Percentiles rank a stretch among this genome's conserved stretches.
phyloP scores from a whole-genome alignment of 2,888 invertebrate species.

The Apodemia hepburni region DNA sequence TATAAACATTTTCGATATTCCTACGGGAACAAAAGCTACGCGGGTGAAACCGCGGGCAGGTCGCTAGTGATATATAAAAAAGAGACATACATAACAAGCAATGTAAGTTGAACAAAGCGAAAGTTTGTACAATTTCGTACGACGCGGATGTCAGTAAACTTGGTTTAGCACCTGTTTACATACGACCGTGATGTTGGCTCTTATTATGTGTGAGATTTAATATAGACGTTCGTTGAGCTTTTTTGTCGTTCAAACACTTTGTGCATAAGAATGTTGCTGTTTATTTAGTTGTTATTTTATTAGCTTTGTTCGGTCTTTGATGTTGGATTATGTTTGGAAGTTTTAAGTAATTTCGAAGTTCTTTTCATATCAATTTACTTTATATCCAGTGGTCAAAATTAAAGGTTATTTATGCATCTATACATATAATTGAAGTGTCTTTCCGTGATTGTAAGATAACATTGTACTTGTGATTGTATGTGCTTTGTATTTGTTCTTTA shows the following conservation, averaged over 20 bases:
- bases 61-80: too few species aligned
- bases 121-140: constrained; percentile 36
- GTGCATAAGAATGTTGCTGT: constrained; percentile 42
- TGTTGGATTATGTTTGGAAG: constrained; percentile 15
- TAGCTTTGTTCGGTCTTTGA: constrained; percentile 17
- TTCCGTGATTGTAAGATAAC: too few species aligned
- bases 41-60: too few species aligned
- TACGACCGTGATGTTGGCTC: constrained; percentile 52
- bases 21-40: too few species aligned
- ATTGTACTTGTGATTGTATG: too few species aligned
- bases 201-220: constrained; percentile 60
- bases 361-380: neutral
- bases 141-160: constrained; percentile 67
- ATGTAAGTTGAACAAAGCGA: constrained; percentile 32
- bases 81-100: too few species aligned
- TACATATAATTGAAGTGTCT: too few species aligned
- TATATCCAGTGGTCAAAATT: too few species aligned
- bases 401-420: too few species aligned
- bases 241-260: constrained; percentile 55
- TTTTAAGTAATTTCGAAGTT: neutral
- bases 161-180: constrained; percentile 70
- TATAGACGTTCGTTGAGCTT: constrained; percentile 51
- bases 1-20: too few species aligned
- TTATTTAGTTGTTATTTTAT: constrained; percentile 19
- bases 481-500: too few species aligned